phyloP scores from a whole-genome alignment of 2,797 vertebrate species.

The Catostomus latipinnis region DNA sequence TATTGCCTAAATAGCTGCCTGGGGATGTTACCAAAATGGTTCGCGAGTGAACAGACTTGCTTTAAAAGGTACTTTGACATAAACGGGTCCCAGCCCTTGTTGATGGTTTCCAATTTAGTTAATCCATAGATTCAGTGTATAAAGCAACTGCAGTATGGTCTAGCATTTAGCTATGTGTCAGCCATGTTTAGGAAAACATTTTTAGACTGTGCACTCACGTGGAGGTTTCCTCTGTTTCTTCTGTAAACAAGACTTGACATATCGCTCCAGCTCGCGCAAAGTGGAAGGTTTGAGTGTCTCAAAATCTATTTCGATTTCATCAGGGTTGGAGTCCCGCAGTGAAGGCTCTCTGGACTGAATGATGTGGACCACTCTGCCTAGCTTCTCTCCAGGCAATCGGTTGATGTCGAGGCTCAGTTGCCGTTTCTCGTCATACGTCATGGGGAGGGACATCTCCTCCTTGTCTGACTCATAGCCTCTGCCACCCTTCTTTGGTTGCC shows the following conservation, averaged over 20 bases:
- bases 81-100: no score
- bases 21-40: no score
- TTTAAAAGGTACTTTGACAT: no score
- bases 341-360: constrained; percentile 92
- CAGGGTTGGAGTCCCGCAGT: constrained; percentile 85
- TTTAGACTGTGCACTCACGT: constrained; percentile 79
- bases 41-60: no score
- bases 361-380: constrained; percentile 94
- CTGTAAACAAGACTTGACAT: constrained; percentile 90
- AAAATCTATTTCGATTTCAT: constrained; percentile 98
- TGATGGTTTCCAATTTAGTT: no score
- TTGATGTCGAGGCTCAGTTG: constrained; percentile 98
- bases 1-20: no score
- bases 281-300: constrained; percentile 94
- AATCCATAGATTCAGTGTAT: no score
- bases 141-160: no score
- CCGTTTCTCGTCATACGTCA: constrained; percentile 95
- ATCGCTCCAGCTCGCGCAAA: constrained; percentile 89
- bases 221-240: constrained; percentile 88
- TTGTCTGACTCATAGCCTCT: constrained; percentile 83
- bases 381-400: constrained; percentile 89
- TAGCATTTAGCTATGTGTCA: no score
- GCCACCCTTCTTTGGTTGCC: constrained; percentile 80
- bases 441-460: constrained; percentile 82
- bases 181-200: not conserved